Percentiles rank a stretch among this genome's conserved stretches.
These are phyloP conservation scores for Mustelus asterias DNA, from an alignment of 2,113 vertebrate genomes.

Conservation along the genomic window DNA sequence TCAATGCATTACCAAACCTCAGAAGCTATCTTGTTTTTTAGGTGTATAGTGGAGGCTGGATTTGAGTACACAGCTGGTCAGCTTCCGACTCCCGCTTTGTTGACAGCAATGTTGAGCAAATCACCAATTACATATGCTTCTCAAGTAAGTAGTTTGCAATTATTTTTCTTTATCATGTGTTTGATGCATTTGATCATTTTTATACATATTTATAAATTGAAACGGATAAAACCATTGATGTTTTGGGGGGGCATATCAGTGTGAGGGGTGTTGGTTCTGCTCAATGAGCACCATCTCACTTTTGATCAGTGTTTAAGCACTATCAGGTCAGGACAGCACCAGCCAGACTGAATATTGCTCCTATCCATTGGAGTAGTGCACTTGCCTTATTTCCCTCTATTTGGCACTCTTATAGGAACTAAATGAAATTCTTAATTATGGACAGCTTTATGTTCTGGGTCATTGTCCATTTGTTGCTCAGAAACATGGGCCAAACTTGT, in stretches of 20 bases:
- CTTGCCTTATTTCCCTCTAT: neutral
- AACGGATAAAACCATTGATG: neutral
- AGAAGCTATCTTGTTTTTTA: conserved; percentile 44
- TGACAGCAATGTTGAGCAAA: conserved; percentile 74
- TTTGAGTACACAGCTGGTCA: conserved; percentile 56
- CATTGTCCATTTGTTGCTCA: neutral
- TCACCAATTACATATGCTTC: conserved; percentile 73
- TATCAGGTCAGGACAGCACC: neutral
- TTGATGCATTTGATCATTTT: neutral
- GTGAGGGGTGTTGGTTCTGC: neutral
- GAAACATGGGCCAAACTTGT: neutral
- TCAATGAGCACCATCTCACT: neutral
- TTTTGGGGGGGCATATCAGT: neutral
- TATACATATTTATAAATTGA: neutral
- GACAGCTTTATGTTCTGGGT: neutral
- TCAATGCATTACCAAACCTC: neutral
- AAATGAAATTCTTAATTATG: neutral
- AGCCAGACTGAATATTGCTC: neutral
- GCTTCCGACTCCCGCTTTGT: conserved; percentile 62
- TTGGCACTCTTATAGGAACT: too few species aligned
- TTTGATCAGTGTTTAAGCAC: neutral
- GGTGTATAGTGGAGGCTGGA: conserved; percentile 78
- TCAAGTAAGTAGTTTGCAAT: conserved; percentile 53
- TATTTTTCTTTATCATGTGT: neutral
- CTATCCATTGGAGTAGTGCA: neutral